A percentile compares a stretch with the other conserved stretches of the same genome.
These are phyloP conservation scores for Pelvicachromis taeniatus DNA, from an alignment of 2,113 vertebrate species.

Conservation along the genomic window DNA sequence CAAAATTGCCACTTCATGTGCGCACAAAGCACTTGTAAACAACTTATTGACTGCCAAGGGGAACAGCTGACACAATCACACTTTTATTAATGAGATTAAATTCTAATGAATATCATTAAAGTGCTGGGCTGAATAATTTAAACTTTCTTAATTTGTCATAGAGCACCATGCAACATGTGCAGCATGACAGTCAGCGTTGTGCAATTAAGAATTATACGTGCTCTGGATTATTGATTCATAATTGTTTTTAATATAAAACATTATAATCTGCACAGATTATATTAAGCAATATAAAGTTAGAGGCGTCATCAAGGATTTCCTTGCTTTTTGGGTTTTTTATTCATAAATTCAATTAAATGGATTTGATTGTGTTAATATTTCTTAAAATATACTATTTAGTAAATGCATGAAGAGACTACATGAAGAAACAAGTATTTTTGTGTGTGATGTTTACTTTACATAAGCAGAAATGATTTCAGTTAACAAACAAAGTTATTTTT, in stretches of 20 bases:
- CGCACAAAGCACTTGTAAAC: background rate
- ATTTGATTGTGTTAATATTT: background rate
- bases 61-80: background rate
- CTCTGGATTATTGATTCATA: background rate
- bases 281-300: background rate
- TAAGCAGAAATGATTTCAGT: rapidly evolving
- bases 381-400: no score
- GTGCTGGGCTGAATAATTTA: rapidly evolving
- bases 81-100: background rate
- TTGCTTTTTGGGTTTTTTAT: background rate
- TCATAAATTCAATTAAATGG: background rate
- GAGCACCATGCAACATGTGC: background rate
- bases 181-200: background rate
- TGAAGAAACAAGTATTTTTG: background rate
- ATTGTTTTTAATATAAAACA: background rate
- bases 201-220: background rate
- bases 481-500: background rate
- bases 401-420: background rate
- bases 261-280: background rate
- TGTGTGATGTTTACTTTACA: background rate
- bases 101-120: background rate
- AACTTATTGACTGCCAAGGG: background rate
- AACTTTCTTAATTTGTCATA: background rate
- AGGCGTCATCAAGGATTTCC: background rate
- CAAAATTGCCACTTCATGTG: background rate